Conservation (phyloP, 2,888 invertebrate species). For the Hymenopus coronatus region DNA sequence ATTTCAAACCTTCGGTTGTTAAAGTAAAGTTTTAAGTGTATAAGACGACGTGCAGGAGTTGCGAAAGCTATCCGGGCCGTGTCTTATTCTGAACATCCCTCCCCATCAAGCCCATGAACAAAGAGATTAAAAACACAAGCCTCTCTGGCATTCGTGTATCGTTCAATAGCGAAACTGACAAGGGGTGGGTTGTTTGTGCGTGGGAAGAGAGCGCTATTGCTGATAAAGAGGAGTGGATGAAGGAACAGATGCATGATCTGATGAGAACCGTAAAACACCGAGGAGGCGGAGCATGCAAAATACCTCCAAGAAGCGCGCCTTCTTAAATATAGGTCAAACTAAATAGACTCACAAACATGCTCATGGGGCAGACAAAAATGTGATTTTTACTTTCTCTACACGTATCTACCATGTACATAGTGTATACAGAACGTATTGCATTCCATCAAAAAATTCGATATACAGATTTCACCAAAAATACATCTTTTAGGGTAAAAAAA, state of each 20-base stretch:
- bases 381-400: no score
- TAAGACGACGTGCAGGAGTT: no score
- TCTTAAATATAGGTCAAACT: neutral
- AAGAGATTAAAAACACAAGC: neutral
- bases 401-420: no score
- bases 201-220: neutral
- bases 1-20: no score
- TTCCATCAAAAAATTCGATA: no score
- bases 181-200: neutral
- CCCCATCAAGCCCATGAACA: neutral
- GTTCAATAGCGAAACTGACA: neutral
- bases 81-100: neutral
- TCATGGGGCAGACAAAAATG: no score
- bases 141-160: neutral
- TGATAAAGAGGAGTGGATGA: no score
- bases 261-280: neutral
- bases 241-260: neutral
- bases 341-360: no score
- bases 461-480: no score
- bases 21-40: no score
- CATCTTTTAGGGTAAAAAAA: no score
- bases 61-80: neutral
- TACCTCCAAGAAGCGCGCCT: neutral
- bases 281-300: neutral
- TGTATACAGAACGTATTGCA: no score